Evolutionary conservation across 2,888 invertebrate species (phyloP).

Genomic region (Cephus runcator): DNA sequence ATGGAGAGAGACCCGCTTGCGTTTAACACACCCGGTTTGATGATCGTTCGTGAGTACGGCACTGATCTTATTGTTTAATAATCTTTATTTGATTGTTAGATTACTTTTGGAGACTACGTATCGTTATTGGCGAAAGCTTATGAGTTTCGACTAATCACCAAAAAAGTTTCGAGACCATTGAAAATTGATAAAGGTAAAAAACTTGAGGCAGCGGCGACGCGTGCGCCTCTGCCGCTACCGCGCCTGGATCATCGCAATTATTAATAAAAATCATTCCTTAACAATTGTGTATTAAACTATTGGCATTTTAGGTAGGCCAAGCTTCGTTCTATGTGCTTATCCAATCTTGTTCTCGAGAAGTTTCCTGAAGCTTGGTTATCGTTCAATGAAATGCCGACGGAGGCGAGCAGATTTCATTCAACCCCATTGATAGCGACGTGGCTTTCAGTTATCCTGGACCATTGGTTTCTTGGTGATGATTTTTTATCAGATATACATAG

Average conservation of each 20-base stretch:
- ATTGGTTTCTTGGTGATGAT: not conserved
- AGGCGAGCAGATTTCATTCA: not conserved
- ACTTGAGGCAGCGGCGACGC: not conserved
- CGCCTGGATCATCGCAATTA: not conserved
- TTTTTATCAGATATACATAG: not conserved
- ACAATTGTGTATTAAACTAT: not conserved
- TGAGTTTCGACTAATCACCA: not conserved
- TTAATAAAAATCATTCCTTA: not conserved
- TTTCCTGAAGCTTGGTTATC: not conserved
- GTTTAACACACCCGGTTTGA: not conserved
- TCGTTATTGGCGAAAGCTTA: not conserved
- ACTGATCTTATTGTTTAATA: slow-evolving; percentile 1
- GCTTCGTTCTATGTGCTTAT: not conserved
- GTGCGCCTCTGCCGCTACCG: not conserved
- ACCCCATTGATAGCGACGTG: not conserved
- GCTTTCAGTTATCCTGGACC: not conserved
- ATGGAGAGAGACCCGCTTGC: slow-evolving; percentile 1
- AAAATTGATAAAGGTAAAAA: not conserved
- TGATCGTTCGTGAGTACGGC: not conserved
- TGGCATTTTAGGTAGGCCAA: not conserved
- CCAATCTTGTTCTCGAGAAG: not conserved
- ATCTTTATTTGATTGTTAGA: not conserved
- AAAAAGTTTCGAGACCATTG: not conserved
- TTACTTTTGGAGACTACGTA: not conserved
- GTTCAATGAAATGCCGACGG: not conserved